Base-by-base conservation (phyloP, 2,888 invertebrate species). In the Aphelenchoides bicaudatus region DNA sequence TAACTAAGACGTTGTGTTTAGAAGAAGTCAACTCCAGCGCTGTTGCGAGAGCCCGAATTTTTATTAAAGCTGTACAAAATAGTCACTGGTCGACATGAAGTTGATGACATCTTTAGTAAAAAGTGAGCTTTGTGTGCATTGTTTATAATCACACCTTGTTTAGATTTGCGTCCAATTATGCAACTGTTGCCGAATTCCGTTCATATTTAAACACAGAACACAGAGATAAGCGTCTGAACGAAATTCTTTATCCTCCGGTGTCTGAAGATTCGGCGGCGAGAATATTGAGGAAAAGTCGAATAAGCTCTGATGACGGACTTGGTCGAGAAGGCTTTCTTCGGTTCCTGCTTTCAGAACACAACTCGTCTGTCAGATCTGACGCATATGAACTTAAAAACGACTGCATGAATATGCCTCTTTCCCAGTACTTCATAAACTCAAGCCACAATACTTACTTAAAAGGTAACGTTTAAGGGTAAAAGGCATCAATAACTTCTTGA, bases 261-360 rank as follows among this genome's bases (percentile, higher is more conserved):
- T 38, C 58, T 10, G 56, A 51, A 29, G 61, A 70, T 28, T 39
- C 38, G 10, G 68, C 65, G 5, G 31, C 29, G 5, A 39, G 46
- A 28, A 43, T 69, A 3, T 29, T 65, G 28, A n/a, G 16, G 13
- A 38, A 25, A 19, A 63, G 58, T 47, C 69, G 66, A 28, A 29
- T 38, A 25, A 57, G 57, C 4, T 46, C 50, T 68, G 67, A 61
- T n/a, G 65, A 87, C 80, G 83, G 58, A 1, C 63, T 96, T 68
- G 89, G 90, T 58, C 88, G 92, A 81, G 92, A 93, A 82, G 94
- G 94, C 34, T 86, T 96, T 71, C 91, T 92, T 81, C 87, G 93
- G 63, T 98, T 96, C 84, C 85, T 98, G 70, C 93, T 96, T 91
- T 93, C 94, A 0, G 94, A 96, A 81, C 94, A 96, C 60, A 71